Percentiles rank a stretch among this genome's conserved stretches.
Conservation (phyloP, 2,113 vertebrate species). For the Prolemur simus region DNA sequence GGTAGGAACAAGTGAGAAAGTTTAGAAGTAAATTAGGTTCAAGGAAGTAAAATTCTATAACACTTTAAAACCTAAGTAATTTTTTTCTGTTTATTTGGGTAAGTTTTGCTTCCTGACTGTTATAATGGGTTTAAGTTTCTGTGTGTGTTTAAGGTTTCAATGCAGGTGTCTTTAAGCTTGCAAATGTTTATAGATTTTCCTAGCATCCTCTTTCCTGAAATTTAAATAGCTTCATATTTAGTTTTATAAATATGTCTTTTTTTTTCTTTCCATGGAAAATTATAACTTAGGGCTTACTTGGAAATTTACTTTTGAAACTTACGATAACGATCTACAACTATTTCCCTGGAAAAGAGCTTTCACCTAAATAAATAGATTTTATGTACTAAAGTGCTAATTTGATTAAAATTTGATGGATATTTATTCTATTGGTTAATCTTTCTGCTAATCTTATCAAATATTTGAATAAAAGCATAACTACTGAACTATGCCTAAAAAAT, state of each 20-base stretch:
- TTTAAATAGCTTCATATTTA: conserved; percentile 43
- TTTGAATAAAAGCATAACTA: conserved; percentile 47
- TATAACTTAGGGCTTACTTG: conserved; percentile 39
- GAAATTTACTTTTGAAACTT: conserved; percentile 57
- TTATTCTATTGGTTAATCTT: conserved; percentile 51
- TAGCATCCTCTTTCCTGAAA: conserved; percentile 28
- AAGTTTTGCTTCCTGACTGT: conserved; percentile 32
- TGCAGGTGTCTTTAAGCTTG: conserved; percentile 33
- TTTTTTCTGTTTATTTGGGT: conserved; percentile 23
- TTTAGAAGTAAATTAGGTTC: conserved; percentile 13
- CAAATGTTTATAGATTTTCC: conserved; percentile 8
- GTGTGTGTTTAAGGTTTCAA: background rate
- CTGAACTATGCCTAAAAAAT: conserved; percentile 12
- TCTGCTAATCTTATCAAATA: conserved; percentile 46
- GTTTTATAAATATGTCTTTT: background rate
- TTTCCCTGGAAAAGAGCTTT: conserved; percentile 47
- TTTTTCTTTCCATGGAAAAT: background rate
- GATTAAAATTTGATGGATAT: conserved; percentile 30
- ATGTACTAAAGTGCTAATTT: conserved; percentile 41
- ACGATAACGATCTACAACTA: conserved; percentile 62
- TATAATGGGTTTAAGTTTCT: conserved; percentile 44
- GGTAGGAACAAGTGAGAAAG: background rate
- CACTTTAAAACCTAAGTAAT: conserved; percentile 5
- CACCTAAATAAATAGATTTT: conserved; percentile 41
- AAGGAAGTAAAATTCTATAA: conserved; percentile 37